Evolutionary conservation across 1,140 invertebrate species (phyloP), one percentile per base, ranked within the genome.

Genomic region (Eriosoma lanigerum): DNA sequence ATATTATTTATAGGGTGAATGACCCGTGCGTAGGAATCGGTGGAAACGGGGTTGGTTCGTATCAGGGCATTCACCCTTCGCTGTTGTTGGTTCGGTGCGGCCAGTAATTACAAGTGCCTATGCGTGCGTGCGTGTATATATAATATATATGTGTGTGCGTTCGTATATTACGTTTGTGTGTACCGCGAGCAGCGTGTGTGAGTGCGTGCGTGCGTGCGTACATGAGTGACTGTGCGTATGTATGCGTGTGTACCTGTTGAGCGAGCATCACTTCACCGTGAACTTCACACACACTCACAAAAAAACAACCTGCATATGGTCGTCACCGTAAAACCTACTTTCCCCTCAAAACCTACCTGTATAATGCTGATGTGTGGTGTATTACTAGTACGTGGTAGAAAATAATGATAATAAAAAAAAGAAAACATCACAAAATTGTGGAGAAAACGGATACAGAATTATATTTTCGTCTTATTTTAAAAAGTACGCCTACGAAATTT

Each of bases 281-380:
- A 78, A 78, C 75, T 78, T 78, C 75, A 78, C 75, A 46, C 21
- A 78, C 54, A 58, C 32, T 24, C 5, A 76, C 29, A 60, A 32
- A 78, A 76, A 56, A 78, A 78, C 56, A 78, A 78, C 75, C 75
- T 78, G 75, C 75, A 78, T 78, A 78, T 78, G 75, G 75, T 78
- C 75, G 75, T 78, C 75, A 78, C 75, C 75, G 75, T 78, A 78
- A 78, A 78, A 78, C 75, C 75, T 78, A 78, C 75, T 78, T 78
- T 78, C 75, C 75, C 75, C 75, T 78, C 32, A 60, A 78, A 78
- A 78, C 38, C n/a, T 60, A 21, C 15, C 9, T 21, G 56, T 58
- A 38, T 60, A 17, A n/a, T 24, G 54, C 32, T 17, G 19, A 32
- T 56, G 48, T 75, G 26, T 75, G 50, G 52, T 56, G 46, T 54